Base-by-base conservation (phyloP, 2,113 vertebrate species). In the Istiophorus platypterus region DNA sequence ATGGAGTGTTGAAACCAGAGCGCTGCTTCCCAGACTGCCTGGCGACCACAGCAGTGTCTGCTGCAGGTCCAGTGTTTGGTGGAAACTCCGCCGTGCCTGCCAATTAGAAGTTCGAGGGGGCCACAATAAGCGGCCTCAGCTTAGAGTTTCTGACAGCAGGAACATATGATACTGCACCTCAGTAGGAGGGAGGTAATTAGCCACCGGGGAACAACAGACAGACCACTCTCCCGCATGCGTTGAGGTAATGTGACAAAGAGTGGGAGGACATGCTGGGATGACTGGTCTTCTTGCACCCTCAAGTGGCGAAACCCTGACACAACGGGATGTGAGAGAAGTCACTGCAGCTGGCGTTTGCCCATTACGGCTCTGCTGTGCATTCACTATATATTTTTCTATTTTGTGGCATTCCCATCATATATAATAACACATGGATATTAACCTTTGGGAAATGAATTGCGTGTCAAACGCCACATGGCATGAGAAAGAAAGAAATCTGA, bases 221-320 rank as follows among this genome's bases (percentile, higher is more conserved):
- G 80, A 66, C 15, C 45, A 20, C 52, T 58, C 18, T 29, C 4
- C 37, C 1, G 2, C 18, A 66, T 49, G 2, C 41, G 9, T 3
- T 82, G 7, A 3, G 47, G 2, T 15, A 34, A n/a, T 2, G 34
- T 27, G 66, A 64, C 61, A 56, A 56, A 39, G 2, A 34, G 3
- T 1, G 1, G 45, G 47, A 39, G 1, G 34, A 41, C 37, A 18
- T 31, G 62, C 22, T 2, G n/a, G 24, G 2, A 63, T 80, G 75
- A 63, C 56, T 80, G 77, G 87, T 88, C 84, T 82, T 89, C 61
- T 89, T 61, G 69, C 85, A 3, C 91, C 89, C 74, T 89, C 93
- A 65, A 74, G 92, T 93, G 93, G 86, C 42, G 7, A 76, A 26
- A 78, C 9, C 6, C 0, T 9, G 64, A 56, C 39, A 90, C 29